Percentiles rank a stretch among this genome's conserved stretches.
Evolutionary conservation across 2,113 vertebrate species (phyloP).

Genomic region (Neolamprologus ventralis): DNA sequence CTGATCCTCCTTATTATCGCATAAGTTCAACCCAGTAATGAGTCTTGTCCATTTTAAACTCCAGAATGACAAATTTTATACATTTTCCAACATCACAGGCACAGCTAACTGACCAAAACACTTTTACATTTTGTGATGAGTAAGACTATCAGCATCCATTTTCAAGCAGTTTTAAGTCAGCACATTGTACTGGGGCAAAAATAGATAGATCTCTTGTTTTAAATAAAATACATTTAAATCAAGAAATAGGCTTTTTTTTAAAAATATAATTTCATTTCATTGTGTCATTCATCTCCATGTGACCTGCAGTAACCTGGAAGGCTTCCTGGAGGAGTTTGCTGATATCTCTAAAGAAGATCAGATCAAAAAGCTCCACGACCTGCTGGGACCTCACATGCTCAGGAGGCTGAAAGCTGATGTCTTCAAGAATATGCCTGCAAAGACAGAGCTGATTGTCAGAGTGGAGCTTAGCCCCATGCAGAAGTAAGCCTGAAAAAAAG

Average conservation of each 20-base stretch:
- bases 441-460: slow-evolving; percentile 93
- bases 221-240: background rate
- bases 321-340: slow-evolving; percentile 97
- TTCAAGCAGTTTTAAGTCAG: background rate
- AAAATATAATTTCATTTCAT: background rate
- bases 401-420: slow-evolving; percentile 90
- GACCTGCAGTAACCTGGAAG: slow-evolving; percentile 87
- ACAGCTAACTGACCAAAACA: background rate
- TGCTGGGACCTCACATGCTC: slow-evolving; percentile 97
- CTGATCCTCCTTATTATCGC: background rate
- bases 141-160: background rate
- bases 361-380: slow-evolving; percentile 96
- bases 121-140: background rate
- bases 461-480: slow-evolving; percentile 99
- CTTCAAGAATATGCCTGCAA: slow-evolving; percentile 99
- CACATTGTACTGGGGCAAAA: background rate
- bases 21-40: background rate
- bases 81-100: background rate
- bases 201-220: background rate
- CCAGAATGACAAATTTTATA: background rate
- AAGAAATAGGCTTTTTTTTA: fast-evolving
- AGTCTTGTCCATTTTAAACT: background rate
- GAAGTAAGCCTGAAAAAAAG: slow-evolving; percentile 73
- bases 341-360: slow-evolving; percentile 99
- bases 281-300: background rate